A percentile compares a stretch with the other conserved stretches of the same genome.
phyloP scores from a whole-genome alignment of 2,888 invertebrate genomes.

The Aleiodes alternator region DNA sequence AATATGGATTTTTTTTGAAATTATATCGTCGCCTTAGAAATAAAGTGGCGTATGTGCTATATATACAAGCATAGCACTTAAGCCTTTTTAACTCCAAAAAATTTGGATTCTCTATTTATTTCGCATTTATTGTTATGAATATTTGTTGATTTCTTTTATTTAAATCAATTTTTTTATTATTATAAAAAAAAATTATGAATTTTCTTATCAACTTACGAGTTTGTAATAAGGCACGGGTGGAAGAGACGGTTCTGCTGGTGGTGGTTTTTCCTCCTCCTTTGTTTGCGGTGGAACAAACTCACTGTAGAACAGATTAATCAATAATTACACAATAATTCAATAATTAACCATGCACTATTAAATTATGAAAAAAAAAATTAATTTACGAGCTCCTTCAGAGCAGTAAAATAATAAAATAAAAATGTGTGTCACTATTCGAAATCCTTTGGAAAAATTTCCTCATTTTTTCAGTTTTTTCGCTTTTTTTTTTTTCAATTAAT shows the following conservation, averaged over 20 bases:
- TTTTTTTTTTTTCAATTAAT: too few relatives aligned
- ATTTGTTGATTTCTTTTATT: too few relatives aligned
- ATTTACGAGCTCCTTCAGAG: background rate
- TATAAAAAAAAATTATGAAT: too few relatives aligned
- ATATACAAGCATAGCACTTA: too few relatives aligned
- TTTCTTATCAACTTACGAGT: conserved; percentile 65
- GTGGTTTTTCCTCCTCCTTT: conserved; percentile 69
- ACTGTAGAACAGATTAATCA: conserved; percentile 65
- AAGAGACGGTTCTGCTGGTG: conserved; percentile 57
- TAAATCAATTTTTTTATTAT: too few relatives aligned
- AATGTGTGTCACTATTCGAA: background rate
- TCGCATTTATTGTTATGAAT: too few relatives aligned
- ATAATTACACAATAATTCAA: conserved; percentile 24
- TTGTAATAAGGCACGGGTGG: conserved; percentile 71
- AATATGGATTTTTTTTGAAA: too few relatives aligned
- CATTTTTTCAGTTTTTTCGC: background rate
- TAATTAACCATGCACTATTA: conserved; percentile 22
- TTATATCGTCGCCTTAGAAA: too few relatives aligned
- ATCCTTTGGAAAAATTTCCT: background rate
- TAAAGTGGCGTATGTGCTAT: too few relatives aligned
- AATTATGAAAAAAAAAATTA: conserved; percentile 21
- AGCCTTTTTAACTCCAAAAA: too few relatives aligned
- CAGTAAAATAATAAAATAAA: too few relatives aligned
- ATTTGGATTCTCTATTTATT: too few relatives aligned
- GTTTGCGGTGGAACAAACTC: conserved; percentile 72